Percentiles rank a stretch among this genome's conserved stretches.
These are phyloP conservation scores for Yponomeuta sedellus DNA, from an alignment of 2,888 invertebrate species.

Conservation along the genomic window DNA sequence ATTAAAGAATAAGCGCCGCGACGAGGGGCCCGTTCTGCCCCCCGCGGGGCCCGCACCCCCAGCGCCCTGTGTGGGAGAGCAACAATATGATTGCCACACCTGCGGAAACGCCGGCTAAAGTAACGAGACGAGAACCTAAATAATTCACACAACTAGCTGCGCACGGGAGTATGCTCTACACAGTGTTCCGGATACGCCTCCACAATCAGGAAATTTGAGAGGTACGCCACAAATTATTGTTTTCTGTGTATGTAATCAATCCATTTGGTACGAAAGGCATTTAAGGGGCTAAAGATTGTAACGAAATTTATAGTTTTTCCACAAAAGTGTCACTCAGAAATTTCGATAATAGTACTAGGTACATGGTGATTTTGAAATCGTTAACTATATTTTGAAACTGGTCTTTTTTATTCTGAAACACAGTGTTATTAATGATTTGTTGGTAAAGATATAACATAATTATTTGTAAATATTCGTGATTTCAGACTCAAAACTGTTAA, in stretches of 20 bases:
- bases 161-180: constrained; percentile 45
- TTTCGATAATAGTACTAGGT: not conserved
- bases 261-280: not conserved
- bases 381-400: too few species aligned
- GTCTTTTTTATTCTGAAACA: too few species aligned
- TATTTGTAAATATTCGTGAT: too few species aligned
- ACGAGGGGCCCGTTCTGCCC: constrained; percentile 36
- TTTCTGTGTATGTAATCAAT: not conserved
- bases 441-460: too few species aligned
- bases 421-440: too few species aligned
- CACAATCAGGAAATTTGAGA: too few species aligned
- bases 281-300: not conserved
- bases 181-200: too few species aligned
- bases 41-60: constrained; percentile 19
- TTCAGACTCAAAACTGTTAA: too few species aligned
- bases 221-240: not conserved
- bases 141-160: constrained; percentile 62
- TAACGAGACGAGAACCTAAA: constrained; percentile 72
- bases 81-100: constrained; percentile 75
- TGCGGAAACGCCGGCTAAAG: constrained; percentile 69
- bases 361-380: too few species aligned
- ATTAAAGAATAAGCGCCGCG: constrained; percentile 70
- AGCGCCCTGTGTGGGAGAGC: constrained; percentile 44
- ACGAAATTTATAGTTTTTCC: not conserved
- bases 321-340: not conserved